Base-by-base conservation (phyloP, 2,113 vertebrate species). In the Orthonyx spaldingii region DNA sequence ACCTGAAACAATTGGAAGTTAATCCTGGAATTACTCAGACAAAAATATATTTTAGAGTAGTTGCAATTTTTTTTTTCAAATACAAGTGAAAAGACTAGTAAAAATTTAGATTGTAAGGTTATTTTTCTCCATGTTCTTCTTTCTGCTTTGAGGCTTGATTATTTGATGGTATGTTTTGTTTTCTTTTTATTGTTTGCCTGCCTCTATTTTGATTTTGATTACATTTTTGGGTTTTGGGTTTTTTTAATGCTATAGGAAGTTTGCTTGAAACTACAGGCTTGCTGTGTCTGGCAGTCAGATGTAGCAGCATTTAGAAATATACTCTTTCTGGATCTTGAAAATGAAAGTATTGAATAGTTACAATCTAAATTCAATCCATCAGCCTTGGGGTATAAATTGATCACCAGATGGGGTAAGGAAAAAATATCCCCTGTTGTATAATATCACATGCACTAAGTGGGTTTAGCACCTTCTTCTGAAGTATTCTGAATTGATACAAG, bases 391-490 rank as follows among this genome's bases (percentile, higher is more conserved):
- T 92, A 94, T 59, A 88, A 90, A 95, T 8, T 89, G 59, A 94
- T 97, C 84, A 76, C 81, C 66, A 96, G 57, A 84, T 85, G 75
- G 74, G 16, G 4, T 61, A 87, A 80, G 59, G 74, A 88, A 87
- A 39, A 91, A 89, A 83, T 93, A 96, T 86, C 4, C 59, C 63
- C 50, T 60, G 9, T 50, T 60, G 79, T 56, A 86, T 68, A 87
- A 70, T 80, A 74, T 46, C 50, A 41, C 56, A 83, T 57, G 11
- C n/a, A 74, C 49, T 82, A 65, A 94, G 21, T 64, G 55, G 46
- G 16, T 59, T 96, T 93, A 88, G 79, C 88, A 80, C 88, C 55
- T 97, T 89, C 60, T 32, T 89, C 71, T 89, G 92, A 95, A 92
- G 79, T 42, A 53, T 55, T 69, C 66, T 60, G 83, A 87, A 88